Conservation (phyloP, 2,797 vertebrate genomes). For the Dipus sagitta region DNA sequence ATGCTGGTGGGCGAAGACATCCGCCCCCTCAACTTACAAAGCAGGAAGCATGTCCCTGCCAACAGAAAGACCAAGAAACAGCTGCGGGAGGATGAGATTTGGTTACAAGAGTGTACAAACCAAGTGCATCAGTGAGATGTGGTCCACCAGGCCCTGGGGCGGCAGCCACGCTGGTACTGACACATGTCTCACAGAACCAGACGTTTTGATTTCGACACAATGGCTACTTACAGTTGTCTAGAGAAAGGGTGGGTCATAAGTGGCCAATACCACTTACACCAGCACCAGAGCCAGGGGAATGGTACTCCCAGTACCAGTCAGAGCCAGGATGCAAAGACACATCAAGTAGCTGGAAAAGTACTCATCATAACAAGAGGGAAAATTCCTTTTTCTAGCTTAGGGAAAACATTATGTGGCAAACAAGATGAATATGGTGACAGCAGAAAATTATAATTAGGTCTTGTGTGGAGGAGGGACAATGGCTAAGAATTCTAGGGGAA, state of each 20-base stretch:
- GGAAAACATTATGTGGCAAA: slow-evolving; percentile 63
- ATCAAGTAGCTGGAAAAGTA: slow-evolving; percentile 48
- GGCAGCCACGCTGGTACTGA: not conserved
- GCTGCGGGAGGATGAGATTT: not conserved
- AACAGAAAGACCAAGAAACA: not conserved
- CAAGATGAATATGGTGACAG: slow-evolving; percentile 52
- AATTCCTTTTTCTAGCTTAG: slow-evolving; percentile 69
- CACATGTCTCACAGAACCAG: slow-evolving; percentile 21
- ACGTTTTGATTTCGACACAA: not conserved
- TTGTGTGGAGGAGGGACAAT: not conserved
- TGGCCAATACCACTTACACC: slow-evolving; percentile 25
- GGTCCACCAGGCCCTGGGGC: not conserved
- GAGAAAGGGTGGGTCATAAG: not conserved
- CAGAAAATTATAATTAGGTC: slow-evolving; percentile 56
- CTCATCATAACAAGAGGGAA: slow-evolving; percentile 37
- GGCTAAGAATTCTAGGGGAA: slow-evolving; percentile 6
- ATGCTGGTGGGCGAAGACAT: no score
- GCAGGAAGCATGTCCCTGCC: not conserved
- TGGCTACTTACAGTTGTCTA: not conserved
- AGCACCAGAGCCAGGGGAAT: slow-evolving; percentile 43
- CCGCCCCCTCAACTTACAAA: not conserved
- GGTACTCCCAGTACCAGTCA: slow-evolving; percentile 30
- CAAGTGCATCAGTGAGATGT: not conserved
- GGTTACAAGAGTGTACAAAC: not conserved
- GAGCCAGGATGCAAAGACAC: slow-evolving; percentile 35